Evolutionary conservation across 2,888 invertebrate genomes (phyloP).

Genomic region (Endotricha flammealis): DNA sequence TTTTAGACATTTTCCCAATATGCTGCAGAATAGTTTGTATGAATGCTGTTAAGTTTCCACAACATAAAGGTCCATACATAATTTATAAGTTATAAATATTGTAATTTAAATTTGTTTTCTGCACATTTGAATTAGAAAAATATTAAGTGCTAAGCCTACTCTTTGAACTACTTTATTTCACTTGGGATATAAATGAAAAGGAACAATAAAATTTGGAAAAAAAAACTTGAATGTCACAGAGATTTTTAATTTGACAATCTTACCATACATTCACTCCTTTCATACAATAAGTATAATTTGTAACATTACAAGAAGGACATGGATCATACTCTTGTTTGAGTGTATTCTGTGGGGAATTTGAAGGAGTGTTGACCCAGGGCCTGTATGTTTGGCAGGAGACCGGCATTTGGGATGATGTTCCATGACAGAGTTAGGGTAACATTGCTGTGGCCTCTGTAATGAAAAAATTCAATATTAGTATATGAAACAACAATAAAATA

Average conservation of each 20-base stretch:
- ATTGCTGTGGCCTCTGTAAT: conserved; percentile 92
- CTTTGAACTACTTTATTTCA: too few species aligned
- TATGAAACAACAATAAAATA: background rate
- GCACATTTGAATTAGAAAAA: too few species aligned
- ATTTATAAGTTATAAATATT: too few species aligned
- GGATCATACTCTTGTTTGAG: conserved; percentile 76
- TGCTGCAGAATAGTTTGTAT: too few species aligned
- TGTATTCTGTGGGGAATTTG: conserved; percentile 93
- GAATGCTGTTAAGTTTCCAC: too few species aligned
- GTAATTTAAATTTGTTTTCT: too few species aligned
- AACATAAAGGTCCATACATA: too few species aligned
- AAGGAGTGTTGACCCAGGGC: conserved; percentile 91
- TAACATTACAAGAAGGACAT: conserved; percentile 19
- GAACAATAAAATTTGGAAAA: too few species aligned
- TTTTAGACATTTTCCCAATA: too few species aligned
- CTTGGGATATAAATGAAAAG: too few species aligned
- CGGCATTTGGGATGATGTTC: conserved; percentile 99
- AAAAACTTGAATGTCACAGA: too few species aligned
- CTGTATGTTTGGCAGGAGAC: conserved; percentile 92
- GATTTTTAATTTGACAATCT: conserved; percentile 41
- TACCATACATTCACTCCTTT: conserved; percentile 30
- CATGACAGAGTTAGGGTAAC: conserved; percentile 96
- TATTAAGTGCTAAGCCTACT: too few species aligned
- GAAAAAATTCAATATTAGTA: conserved; percentile 21
- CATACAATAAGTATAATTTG: conserved; percentile 5